Evolutionary conservation across 64 coral and sea anemone genomes (phyloP).

Genomic region (Anthopleura sola): DNA sequence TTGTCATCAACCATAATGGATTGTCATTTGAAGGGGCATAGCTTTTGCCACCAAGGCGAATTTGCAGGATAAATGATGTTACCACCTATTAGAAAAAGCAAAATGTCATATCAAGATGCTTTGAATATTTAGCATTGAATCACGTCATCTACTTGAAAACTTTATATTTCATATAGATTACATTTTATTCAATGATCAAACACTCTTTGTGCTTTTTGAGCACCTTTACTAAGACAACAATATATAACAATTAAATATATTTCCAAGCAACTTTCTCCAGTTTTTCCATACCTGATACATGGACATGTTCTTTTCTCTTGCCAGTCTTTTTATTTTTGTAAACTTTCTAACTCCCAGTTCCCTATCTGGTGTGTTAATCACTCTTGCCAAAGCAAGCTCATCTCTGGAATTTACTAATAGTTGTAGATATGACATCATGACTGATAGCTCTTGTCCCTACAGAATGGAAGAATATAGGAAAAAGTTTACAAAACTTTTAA

Average conservation of each 20-base stretch:
- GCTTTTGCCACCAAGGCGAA: conserved; percentile 78
- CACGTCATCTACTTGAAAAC: no score
- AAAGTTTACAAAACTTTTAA: no score
- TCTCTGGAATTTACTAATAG: conserved; percentile 77
- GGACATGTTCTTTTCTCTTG: conserved; percentile 71
- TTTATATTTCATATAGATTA: no score
- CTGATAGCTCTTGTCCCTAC: conserved; percentile 23
- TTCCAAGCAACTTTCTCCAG: no score
- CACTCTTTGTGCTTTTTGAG: no score
- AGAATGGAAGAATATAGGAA: not conserved
- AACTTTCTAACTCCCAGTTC: conserved; percentile 66
- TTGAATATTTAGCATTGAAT: no score
- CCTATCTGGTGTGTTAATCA: conserved; percentile 67
- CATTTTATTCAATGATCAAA: no score
- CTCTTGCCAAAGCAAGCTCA: conserved; percentile 75
- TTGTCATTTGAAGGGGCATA: conserved; percentile 64
- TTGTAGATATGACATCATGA: conserved; percentile 62
- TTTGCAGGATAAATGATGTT: conserved; percentile 72
- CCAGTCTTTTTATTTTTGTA: conserved; percentile 57
- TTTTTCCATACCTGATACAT: conserved; percentile 73
- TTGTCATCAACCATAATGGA: conserved; percentile 66
- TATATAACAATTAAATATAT: no score
- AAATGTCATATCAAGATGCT: not conserved
- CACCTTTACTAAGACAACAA: no score
- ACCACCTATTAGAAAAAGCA: conserved; percentile 40